Evolutionary conservation across 2,113 vertebrate species (phyloP), one percentile per base, ranked within the genome.

Genomic region (Parus major): DNA sequence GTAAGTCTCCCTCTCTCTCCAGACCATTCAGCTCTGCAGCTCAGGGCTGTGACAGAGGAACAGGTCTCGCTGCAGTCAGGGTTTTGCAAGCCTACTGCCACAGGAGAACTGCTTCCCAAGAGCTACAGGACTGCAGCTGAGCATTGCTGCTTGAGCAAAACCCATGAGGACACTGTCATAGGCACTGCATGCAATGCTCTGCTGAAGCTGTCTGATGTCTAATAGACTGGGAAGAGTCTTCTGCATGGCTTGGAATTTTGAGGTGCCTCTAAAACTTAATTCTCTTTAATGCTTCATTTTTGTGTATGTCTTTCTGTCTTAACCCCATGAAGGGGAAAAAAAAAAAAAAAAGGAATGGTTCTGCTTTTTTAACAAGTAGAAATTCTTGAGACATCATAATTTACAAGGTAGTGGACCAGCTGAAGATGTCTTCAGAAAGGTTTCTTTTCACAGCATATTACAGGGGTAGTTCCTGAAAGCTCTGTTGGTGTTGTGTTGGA

Each of bases 141-240:
- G 46, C 25, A 11, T 10, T 1, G 1, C 47, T 35, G 27, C 23
- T 80, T 49, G 33, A 53, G 44, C 49, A 20, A 31, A 46, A 7
- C 13, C 6, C 0, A 27, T 6, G 8, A 83, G 63, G 49, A 56
- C 35, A 10, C 36, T 5, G 1, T 42, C 2, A 0, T n/a, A 57
- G 29, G 27, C 31, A 24, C 23, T 66, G 31, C 14, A 15, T 41
- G 21, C 29, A 60, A 9, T 0, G 0, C 20, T 70, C n/a, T 4
- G 1, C 57, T n/a, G 52, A 71, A 59, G 39, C 42, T 41, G 7
- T 23, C 24, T 41, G 22, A 36, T 59, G 9, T 29, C 73, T n/a
- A 5, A 11, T 7, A n/a, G 56, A 28, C 28, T 52, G 12, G 27
- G 57, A 41, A 72, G 33, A 41, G 41, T 52, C 31, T 83, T 86